A percentile compares a stretch with the other conserved stretches of the same genome.
phyloP scores from a whole-genome alignment of 2,113 vertebrate genomes.

The Etheostoma cragini region DNA sequence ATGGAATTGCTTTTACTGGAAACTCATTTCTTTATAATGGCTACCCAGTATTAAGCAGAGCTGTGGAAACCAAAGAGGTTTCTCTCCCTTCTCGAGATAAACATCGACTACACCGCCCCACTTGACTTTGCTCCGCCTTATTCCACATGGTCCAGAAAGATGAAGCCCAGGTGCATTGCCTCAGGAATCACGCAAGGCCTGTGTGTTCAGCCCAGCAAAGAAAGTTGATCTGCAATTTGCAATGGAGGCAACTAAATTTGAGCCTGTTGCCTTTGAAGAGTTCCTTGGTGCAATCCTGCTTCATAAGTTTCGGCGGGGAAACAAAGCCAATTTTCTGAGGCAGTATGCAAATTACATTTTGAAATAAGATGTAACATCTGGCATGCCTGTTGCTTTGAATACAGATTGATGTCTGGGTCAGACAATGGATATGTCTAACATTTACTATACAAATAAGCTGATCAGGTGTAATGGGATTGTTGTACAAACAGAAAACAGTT shows the following conservation, averaged over 20 bases:
- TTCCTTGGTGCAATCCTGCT: conserved; percentile 60
- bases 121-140: conserved; percentile 74
- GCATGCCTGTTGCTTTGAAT: conserved; percentile 41
- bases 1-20: conserved; percentile 63
- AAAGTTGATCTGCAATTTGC: conserved; percentile 84
- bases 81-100: conserved; percentile 72
- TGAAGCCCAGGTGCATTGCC: conserved; percentile 85
- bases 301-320: conserved; percentile 67
- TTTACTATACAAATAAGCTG: conserved; percentile 20
- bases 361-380: conserved; percentile 68
- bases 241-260: conserved; percentile 75
- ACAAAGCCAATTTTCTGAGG: conserved; percentile 55
- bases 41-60: conserved; percentile 61
- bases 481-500: conserved; percentile 17
- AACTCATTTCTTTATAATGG: conserved; percentile 62
- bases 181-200: conserved; percentile 73
- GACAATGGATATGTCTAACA: neutral
- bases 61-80: conserved; percentile 65
- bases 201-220: conserved; percentile 70
- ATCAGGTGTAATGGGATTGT: conserved; percentile 2
- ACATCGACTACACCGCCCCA: conserved; percentile 69
- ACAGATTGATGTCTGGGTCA: conserved; percentile 27
- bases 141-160: conserved; percentile 78
- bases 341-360: conserved; percentile 71
- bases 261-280: conserved; percentile 75